Percentiles rank a stretch among this genome's conserved stretches.
Conservation (phyloP, 2,797 vertebrate species). For the Enoplosus armatus region DNA sequence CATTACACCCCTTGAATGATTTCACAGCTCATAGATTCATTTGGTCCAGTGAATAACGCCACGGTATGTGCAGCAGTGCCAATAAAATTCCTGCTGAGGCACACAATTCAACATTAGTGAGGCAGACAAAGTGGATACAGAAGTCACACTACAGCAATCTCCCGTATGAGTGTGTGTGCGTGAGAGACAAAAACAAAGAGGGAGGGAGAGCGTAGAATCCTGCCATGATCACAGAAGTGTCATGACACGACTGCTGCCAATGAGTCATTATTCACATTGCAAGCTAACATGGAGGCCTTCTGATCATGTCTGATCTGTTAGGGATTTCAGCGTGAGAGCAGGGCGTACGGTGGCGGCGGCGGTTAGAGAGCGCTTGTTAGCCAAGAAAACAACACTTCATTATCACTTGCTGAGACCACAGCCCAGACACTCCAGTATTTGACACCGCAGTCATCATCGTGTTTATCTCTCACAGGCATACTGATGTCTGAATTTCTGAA, state of each 20-base stretch:
- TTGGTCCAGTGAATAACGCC: conserved; percentile 68
- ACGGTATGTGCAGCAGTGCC: conserved; percentile 50
- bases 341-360: neutral
- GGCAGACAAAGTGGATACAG: conserved; percentile 48
- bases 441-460: conserved; percentile 43
- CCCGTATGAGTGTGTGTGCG: neutral
- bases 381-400: conserved; percentile 73
- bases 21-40: conserved; percentile 79
- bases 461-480: conserved; percentile 50
- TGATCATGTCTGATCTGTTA: conserved; percentile 47
- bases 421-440: conserved; percentile 43
- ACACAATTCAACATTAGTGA: conserved; percentile 50
- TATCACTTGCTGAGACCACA: conserved; percentile 60
- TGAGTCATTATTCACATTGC: conserved; percentile 58
- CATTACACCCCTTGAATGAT: conserved; percentile 72
- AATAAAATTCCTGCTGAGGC: conserved; percentile 73
- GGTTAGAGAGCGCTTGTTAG: conserved; percentile 59
- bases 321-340: conserved; percentile 43
- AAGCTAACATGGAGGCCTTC: conserved; percentile 38
- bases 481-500: conserved; percentile 46
- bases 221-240: conserved; percentile 51
- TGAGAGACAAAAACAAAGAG: neutral
- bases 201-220: neutral
- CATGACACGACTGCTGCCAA: conserved; percentile 30
- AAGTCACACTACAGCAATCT: conserved; percentile 36